These are phyloP conservation scores for Calephelis perditalis DNA, from an alignment of 2,888 invertebrate species.

Conservation along the genomic window DNA sequence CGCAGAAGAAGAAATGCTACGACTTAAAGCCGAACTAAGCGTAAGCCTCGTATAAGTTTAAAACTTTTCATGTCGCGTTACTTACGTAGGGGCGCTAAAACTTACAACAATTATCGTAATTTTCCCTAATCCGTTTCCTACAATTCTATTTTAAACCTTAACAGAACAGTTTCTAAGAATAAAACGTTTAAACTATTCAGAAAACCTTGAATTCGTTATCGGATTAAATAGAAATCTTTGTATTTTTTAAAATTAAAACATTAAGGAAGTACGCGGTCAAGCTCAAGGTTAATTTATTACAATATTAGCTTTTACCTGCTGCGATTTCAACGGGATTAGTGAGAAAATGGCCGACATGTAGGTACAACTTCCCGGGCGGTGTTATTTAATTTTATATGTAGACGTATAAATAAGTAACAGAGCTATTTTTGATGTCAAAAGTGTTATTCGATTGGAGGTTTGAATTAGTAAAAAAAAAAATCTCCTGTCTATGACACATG, in stretches of 20 bases:
- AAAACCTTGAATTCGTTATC: constrained; percentile 1
- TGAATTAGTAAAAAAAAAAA: too few relatives aligned
- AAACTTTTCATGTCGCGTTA: not conserved
- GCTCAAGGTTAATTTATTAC: constrained; percentile 5
- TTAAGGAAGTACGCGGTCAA: not conserved
- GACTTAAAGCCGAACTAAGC: too few relatives aligned
- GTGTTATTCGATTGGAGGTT: too few relatives aligned
- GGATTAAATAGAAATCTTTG: not conserved
- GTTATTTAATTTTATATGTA: too few relatives aligned
- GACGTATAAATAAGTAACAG: too few relatives aligned
- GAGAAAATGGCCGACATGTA: not conserved
- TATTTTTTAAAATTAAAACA: constrained; percentile 2
- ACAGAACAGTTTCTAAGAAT: not conserved
- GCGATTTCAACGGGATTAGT: not conserved
- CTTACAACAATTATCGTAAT: constrained; percentile 5
- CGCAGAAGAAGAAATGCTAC: too few relatives aligned
- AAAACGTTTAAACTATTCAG: not conserved
- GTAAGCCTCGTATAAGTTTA: too few relatives aligned
- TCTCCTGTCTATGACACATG: too few relatives aligned
- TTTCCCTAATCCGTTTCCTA: not conserved
- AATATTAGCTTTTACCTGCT: not conserved
- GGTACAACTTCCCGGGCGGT: too few relatives aligned
- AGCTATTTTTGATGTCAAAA: too few relatives aligned
- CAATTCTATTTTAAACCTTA: not conserved
- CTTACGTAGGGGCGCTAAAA: not conserved